Conservation (phyloP, 2,113 vertebrate genomes). For the Fregata magnificens region DNA sequence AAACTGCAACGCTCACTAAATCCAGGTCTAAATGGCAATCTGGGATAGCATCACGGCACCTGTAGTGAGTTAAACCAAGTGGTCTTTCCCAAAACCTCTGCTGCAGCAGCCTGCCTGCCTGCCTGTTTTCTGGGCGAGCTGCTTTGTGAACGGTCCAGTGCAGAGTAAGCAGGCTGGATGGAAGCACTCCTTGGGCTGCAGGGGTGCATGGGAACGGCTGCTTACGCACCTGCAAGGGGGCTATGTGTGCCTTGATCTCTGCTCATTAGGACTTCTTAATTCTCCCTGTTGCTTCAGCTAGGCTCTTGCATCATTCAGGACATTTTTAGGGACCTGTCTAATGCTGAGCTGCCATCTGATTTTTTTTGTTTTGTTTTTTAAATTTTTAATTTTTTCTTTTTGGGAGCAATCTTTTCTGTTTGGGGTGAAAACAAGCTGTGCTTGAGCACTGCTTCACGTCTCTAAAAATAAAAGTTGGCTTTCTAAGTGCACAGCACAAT, state of each 20-base stretch:
- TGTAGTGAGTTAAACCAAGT: neutral
- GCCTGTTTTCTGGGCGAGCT: neutral
- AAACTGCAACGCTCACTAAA: neutral
- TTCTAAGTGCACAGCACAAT: neutral
- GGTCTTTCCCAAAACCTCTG: neutral
- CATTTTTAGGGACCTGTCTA: neutral
- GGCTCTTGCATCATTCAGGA: neutral
- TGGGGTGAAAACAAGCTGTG: neutral
- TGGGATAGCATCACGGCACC: neutral
- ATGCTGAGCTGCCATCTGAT: neutral
- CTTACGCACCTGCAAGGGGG: neutral
- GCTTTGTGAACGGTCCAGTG: neutral
- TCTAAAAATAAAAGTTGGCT: slow-evolving; percentile 54
- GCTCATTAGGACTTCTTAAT: neutral
- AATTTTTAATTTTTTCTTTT: neutral
- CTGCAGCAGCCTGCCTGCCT: neutral
- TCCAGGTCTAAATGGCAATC: neutral
- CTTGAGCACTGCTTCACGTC: neutral
- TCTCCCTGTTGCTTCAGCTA: neutral
- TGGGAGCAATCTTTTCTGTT: neutral
- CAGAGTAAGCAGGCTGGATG: neutral
- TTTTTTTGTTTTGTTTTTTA: neutral
- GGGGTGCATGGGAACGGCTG: fast-evolving
- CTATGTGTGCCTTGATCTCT: neutral
- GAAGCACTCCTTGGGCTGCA: fast-evolving